Evolutionary conservation across 2,888 invertebrate species (phyloP), one percentile per base, ranked within the genome.

Genomic region (Portevinia maculata): DNA sequence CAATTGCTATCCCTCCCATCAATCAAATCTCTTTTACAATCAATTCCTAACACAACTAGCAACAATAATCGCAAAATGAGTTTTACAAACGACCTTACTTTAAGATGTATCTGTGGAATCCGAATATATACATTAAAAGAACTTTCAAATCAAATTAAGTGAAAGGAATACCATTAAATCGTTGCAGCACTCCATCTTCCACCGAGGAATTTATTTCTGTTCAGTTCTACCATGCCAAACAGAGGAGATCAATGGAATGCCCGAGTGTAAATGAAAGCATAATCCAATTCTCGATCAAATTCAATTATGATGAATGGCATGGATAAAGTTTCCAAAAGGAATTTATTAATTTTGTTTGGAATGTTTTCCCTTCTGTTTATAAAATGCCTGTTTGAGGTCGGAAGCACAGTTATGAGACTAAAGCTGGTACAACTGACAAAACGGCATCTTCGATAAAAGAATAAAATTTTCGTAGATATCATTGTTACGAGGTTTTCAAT

Each of bases 51-150:
- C 34, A n/a, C 34, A 62, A 32, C 37, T 5, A 17, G n/a, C 37
- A 52, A 13, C 17, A 15, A 17, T 13, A 21, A 3, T 13, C 7
- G 46, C 41, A 34, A 34, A 41, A 32, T 48, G 17, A 76, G 48
- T 62, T 24, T 19, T 39, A 55, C 50, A 57, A 78, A 50, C 57
- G 34, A 70, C 2, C 24, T 0, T 69, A 69, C 30, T 55, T 32
- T 39, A 46, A 67, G 39, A 34, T 19, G 55, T 60, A 73, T 62
- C 73, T 60, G 32, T 37, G 55, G 69, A 79, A 79, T 81, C 46
- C 70, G 48, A 70, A 69, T 75, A 70, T 75, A 37, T 28, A 48
- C 57, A 21, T 19, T 9, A 48, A 32, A 21, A 15, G 3, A 34
- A 50, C 5, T 37, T 50, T 28, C 8, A 11, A 50, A 50, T 46